Evolutionary conservation across 2,888 invertebrate species (phyloP).

Genomic region (Pseudolycoriella hygida): DNA sequence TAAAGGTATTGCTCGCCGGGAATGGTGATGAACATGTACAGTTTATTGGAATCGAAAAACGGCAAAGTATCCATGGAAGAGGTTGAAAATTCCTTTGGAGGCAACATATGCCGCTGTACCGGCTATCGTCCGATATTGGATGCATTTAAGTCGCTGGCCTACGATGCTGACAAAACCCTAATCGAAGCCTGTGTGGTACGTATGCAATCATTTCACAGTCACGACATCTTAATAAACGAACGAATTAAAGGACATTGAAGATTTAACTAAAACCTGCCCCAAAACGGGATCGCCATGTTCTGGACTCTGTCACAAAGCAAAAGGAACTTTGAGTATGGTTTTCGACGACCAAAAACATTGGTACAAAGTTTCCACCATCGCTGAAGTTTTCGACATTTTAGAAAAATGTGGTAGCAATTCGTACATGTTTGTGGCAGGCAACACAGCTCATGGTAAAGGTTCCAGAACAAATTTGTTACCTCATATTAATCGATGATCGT

Average conservation of each 20-base stretch:
- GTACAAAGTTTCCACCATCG: slow-evolving; percentile 36
- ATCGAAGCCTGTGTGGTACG: slow-evolving; percentile 17
- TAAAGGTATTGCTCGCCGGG: slow-evolving; percentile 49
- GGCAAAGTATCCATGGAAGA: slow-evolving; percentile 38
- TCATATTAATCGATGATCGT: not conserved
- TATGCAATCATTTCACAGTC: not conserved
- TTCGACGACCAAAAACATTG: slow-evolving; percentile 26
- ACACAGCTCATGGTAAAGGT: slow-evolving; percentile 42
- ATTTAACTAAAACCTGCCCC: slow-evolving; percentile 22
- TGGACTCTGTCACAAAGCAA: slow-evolving; percentile 17
- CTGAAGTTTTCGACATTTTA: slow-evolving; percentile 39
- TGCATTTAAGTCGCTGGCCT: slow-evolving; percentile 56
- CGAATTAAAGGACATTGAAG: slow-evolving; percentile 23
- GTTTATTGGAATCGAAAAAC: slow-evolving; percentile 33
- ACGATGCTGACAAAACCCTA: slow-evolving; percentile 32
- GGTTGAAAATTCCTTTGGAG: slow-evolving; percentile 57
- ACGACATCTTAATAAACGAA: not conserved
- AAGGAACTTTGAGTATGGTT: not conserved
- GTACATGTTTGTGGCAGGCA: slow-evolving; percentile 51
- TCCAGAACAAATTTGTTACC: not conserved
- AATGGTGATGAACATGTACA: slow-evolving; percentile 47
- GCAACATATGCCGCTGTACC: slow-evolving; percentile 65
- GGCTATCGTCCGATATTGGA: slow-evolving; percentile 64
- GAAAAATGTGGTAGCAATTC: slow-evolving; percentile 27
- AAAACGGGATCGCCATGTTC: slow-evolving; percentile 24